A percentile compares a stretch with the other conserved stretches of the same genome.
Conservation (phyloP, 1,140 invertebrate species). For the Thaumatotibia leucotreta region DNA sequence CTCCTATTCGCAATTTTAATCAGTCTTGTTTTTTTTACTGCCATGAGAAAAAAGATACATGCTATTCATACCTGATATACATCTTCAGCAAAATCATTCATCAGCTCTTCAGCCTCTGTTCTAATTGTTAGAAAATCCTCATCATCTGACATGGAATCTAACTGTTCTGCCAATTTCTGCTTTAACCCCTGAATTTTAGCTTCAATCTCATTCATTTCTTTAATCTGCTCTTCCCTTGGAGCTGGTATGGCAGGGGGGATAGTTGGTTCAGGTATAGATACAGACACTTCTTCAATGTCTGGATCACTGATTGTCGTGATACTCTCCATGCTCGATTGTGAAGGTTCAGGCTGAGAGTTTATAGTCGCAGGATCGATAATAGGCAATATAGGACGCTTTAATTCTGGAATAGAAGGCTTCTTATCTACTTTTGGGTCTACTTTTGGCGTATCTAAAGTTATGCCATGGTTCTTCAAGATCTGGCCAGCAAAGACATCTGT, state of each 20-base stretch:
- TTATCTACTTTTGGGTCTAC: slow-evolving; percentile 47
- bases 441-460: slow-evolving; percentile 49
- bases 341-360: slow-evolving; percentile 35
- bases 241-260: slow-evolving; percentile 20
- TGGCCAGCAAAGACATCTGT: slow-evolving; percentile 79
- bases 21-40: too few species aligned
- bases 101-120: slow-evolving; percentile 78
- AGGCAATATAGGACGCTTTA: slow-evolving; percentile 59
- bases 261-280: neutral
- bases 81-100: slow-evolving; percentile 78
- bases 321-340: neutral
- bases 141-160: slow-evolving; percentile 77
- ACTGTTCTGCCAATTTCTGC: slow-evolving; percentile 72
- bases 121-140: slow-evolving; percentile 80
- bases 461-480: slow-evolving; percentile 72
- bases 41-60: too few species aligned
- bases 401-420: slow-evolving; percentile 47
- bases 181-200: slow-evolving; percentile 76
- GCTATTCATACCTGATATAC: slow-evolving; percentile 49
- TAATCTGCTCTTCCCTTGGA: slow-evolving; percentile 52
- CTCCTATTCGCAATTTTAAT: too few species aligned
- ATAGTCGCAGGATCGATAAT: slow-evolving; percentile 72
- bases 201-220: slow-evolving; percentile 76
- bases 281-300: neutral
- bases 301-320: neutral